Evolutionary conservation across 2,797 vertebrate species (phyloP).

Genomic region (Brachymystax lenok): DNA sequence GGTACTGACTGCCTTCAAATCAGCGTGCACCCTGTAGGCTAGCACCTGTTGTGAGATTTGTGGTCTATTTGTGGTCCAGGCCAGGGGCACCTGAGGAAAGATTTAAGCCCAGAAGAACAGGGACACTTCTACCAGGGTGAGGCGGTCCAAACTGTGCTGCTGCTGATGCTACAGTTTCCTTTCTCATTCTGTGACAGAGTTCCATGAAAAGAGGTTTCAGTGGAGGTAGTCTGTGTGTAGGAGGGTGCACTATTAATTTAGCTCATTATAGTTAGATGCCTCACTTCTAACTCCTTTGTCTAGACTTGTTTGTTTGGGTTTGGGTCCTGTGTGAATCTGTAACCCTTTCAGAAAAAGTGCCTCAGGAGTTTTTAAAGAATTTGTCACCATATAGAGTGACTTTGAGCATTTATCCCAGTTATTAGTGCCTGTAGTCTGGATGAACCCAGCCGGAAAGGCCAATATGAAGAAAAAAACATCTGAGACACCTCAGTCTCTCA

Average conservation of each 20-base stretch:
- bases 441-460: too few species aligned
- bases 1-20: neutral
- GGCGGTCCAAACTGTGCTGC: neutral
- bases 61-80: neutral
- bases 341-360: too few species aligned
- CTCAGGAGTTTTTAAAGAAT: too few species aligned
- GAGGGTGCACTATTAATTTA: neutral
- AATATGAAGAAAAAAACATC: too few species aligned
- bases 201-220: neutral
- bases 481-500: too few species aligned
- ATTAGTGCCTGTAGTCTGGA: too few species aligned
- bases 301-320: too few species aligned
- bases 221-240: neutral
- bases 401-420: too few species aligned
- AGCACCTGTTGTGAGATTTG: neutral
- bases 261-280: too few species aligned
- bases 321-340: too few species aligned
- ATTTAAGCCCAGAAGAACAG: neutral
- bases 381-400: too few species aligned
- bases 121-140: neutral
- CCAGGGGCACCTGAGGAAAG: neutral
- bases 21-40: neutral
- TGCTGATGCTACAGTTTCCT: neutral
- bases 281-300: too few species aligned
- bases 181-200: neutral